A percentile compares a stretch with the other conserved stretches of the same genome.
Conservation (phyloP, 1,140 invertebrate species). For the Lucilia cuprina region DNA sequence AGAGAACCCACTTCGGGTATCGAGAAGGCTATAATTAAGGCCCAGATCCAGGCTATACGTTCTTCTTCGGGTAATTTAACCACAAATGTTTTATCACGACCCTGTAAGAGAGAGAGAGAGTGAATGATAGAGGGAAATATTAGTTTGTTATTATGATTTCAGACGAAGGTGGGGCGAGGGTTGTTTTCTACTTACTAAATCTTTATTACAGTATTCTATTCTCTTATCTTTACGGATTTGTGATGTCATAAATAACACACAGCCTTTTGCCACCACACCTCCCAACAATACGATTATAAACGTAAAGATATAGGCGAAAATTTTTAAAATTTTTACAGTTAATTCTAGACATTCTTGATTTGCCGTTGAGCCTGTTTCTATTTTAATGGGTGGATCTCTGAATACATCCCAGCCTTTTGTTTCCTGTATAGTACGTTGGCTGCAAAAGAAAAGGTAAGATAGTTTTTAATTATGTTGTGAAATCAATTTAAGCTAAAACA, state of each 20-base stretch:
- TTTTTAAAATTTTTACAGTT: conserved; percentile 85
- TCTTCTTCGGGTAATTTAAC: conserved; percentile 81
- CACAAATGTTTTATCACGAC: conserved; percentile 82
- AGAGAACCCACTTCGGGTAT: conserved; percentile 87
- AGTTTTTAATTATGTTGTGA: too few species aligned
- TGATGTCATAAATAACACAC: conserved; percentile 90
- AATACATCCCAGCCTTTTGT: conserved; percentile 97
- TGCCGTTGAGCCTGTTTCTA: conserved; percentile 87
- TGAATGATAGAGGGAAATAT: too few species aligned
- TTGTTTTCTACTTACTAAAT: conserved; percentile 82
- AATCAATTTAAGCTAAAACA: too few species aligned
- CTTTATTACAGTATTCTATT: conserved; percentile 82
- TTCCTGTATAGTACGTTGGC: conserved; percentile 82
- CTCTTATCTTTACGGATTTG: conserved; percentile 79
- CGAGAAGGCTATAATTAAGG: conserved; percentile 83
- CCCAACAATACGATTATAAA: conserved; percentile 83
- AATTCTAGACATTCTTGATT: conserved; percentile 85
- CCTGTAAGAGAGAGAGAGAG: conserved; percentile 65
- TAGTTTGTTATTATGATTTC: too few species aligned
- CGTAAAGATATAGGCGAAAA: conserved; percentile 83
- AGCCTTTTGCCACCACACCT: conserved; percentile 85
- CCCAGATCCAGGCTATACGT: conserved; percentile 92
- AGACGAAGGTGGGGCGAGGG: too few species aligned
- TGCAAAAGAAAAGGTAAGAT: conserved; percentile 64
- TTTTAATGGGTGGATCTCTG: conserved; percentile 84